A percentile compares a stretch with the other conserved stretches of the same genome.
Conservation (phyloP, 2,888 invertebrate species). For the Blastobasis lacticolella region DNA sequence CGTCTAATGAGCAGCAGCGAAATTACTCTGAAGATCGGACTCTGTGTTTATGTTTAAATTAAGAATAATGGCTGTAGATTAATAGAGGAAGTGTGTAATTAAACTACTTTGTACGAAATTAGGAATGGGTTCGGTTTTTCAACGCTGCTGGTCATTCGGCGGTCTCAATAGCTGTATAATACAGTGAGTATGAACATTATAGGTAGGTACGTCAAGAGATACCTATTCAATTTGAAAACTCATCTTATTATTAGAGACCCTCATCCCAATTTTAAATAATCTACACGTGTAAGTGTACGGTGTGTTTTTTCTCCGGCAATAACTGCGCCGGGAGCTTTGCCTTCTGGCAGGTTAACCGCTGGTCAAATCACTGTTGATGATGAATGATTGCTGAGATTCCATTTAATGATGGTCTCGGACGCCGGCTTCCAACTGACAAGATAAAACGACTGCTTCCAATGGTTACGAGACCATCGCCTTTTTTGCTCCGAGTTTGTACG, state of each 20-base stretch:
- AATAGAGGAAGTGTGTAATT: too few relatives aligned
- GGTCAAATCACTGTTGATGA: constrained; percentile 64
- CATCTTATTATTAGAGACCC: constrained; percentile 30
- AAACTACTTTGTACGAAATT: too few relatives aligned
- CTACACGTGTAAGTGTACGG: constrained; percentile 11
- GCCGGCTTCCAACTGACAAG: constrained; percentile 52
- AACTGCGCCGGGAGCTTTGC: constrained; percentile 50
- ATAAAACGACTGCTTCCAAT: constrained; percentile 38
- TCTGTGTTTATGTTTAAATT: too few relatives aligned
- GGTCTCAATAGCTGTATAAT: too few relatives aligned
- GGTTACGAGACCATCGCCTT: constrained; percentile 23
- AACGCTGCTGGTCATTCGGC: too few relatives aligned
- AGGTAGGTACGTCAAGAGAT: too few relatives aligned
- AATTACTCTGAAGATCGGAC: too few relatives aligned
- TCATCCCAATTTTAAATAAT: constrained; percentile 28
- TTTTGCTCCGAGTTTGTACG: constrained; percentile 21
- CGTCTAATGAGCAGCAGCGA: too few relatives aligned
- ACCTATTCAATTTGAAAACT: background rate
- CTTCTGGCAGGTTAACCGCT: constrained; percentile 50
- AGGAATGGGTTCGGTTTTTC: too few relatives aligned
- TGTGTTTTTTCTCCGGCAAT: constrained; percentile 26
- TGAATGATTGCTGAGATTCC: constrained; percentile 69
- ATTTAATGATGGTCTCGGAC: constrained; percentile 55
- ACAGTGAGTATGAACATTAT: too few relatives aligned
- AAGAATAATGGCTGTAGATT: too few relatives aligned